These are phyloP conservation scores for Heliconius aoede DNA, from an alignment of 2,888 invertebrate genomes.

Conservation along the genomic window DNA sequence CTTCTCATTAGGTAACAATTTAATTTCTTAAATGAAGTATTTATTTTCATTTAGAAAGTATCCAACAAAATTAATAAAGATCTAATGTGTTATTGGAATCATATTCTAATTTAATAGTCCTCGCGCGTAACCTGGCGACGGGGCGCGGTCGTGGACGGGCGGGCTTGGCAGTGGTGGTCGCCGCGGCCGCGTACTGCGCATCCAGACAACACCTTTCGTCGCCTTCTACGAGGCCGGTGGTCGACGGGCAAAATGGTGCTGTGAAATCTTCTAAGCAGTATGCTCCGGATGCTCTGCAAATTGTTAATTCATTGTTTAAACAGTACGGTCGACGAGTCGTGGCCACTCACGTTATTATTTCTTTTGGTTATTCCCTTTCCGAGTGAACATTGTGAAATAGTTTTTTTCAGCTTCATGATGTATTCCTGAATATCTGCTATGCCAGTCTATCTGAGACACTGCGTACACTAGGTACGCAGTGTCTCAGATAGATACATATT, in stretches of 20 bases:
- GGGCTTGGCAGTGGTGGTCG: slow-evolving; percentile 65
- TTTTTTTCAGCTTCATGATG: too few relatives aligned
- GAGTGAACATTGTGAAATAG: neutral
- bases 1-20: neutral
- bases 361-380: neutral
- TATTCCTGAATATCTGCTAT: too few relatives aligned
- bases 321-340: neutral
- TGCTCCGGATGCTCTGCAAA: slow-evolving; percentile 85
- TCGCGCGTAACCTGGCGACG: slow-evolving; percentile 58
- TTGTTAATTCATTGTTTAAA: neutral
- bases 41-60: too few relatives aligned
- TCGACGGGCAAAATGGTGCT: slow-evolving; percentile 88
- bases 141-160: slow-evolving; percentile 64
- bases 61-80: neutral
- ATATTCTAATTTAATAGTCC: slow-evolving; percentile 47
- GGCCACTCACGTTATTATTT: neutral
- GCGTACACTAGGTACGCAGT: too few relatives aligned
- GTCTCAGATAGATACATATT: too few relatives aligned
- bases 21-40: too few relatives aligned
- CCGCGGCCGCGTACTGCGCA: slow-evolving; percentile 71
- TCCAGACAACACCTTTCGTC: slow-evolving; percentile 88
- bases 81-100: slow-evolving; percentile 34
- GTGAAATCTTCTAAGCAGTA: slow-evolving; percentile 86
- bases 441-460: too few relatives aligned
- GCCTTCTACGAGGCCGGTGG: slow-evolving; percentile 85